Conservation (phyloP, 2,888 invertebrate species). For the Vannuccia rotundouncinata region DNA sequence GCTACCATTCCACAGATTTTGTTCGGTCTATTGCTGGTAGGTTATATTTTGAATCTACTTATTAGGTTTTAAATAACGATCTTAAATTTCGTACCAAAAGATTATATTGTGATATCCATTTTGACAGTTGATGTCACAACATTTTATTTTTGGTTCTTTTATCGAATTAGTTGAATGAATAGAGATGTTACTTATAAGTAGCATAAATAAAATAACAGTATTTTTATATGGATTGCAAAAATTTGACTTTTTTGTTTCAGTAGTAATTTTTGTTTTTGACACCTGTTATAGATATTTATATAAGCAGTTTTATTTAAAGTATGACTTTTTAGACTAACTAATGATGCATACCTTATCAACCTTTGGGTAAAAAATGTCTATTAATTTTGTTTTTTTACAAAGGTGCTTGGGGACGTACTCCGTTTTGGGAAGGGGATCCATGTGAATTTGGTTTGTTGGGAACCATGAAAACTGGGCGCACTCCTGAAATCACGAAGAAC, state of each 20-base stretch:
- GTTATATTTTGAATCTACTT: background rate
- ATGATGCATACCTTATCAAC: no score
- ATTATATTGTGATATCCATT: background rate
- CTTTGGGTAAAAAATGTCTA: no score
- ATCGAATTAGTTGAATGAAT: background rate
- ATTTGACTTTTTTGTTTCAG: no score
- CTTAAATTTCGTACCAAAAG: background rate
- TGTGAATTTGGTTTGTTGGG: conserved; percentile 73
- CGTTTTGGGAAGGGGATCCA: conserved; percentile 61
- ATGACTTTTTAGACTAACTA: no score
- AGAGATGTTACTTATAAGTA: no score
- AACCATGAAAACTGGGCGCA: conserved; percentile 59
- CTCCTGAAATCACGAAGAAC: background rate
- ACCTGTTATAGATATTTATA: no score
- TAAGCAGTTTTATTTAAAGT: no score
- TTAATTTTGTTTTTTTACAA: background rate
- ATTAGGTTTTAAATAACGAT: background rate
- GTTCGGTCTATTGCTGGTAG: conserved; percentile 42
- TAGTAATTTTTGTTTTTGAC: no score
- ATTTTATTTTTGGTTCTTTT: conserved; percentile 33
- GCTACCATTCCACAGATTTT: conserved; percentile 68
- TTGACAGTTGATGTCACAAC: background rate
- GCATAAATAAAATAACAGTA: no score
- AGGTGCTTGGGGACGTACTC: conserved; percentile 66
- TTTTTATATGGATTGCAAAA: no score